A percentile compares a stretch with the other conserved stretches of the same genome.
phyloP scores from a whole-genome alignment of 2,113 vertebrate species.

The Struthidea cinerea region DNA sequence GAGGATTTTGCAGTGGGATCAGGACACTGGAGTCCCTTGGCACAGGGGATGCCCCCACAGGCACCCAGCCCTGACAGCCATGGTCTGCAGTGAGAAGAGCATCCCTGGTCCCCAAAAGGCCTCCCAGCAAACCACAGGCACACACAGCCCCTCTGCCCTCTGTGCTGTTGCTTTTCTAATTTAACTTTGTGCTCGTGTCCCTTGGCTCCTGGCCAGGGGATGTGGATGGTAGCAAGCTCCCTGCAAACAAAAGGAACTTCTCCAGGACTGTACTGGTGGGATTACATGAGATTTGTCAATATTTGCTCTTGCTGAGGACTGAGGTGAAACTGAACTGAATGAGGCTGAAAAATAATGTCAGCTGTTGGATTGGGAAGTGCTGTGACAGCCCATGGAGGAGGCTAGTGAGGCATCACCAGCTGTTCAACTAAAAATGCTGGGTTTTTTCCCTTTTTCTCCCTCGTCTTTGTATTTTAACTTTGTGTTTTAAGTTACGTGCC shows the following conservation, averaged over 20 bases:
- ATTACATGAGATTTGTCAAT: neutral
- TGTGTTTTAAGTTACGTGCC: neutral
- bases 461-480: neutral
- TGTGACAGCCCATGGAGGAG: rapidly evolving
- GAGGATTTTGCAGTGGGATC: neutral
- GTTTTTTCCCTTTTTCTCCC: neutral
- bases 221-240: rapidly evolving
- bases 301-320: conserved; percentile 1
- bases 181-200: neutral
- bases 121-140: neutral
- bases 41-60: neutral
- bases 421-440: neutral
- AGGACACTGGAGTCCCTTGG: neutral
- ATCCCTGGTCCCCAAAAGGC: neutral
- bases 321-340: neutral
- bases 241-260: neutral
- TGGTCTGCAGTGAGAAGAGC: neutral
- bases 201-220: neutral
- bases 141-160: neutral
- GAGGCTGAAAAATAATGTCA: neutral
- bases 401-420: neutral
- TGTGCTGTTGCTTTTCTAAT: rapidly evolving
- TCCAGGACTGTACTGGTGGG: neutral
- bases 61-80: neutral
- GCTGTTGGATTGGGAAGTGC: neutral